Base-by-base conservation (phyloP, 2,888 invertebrate species). In the Sarcophaga caerulescens region DNA sequence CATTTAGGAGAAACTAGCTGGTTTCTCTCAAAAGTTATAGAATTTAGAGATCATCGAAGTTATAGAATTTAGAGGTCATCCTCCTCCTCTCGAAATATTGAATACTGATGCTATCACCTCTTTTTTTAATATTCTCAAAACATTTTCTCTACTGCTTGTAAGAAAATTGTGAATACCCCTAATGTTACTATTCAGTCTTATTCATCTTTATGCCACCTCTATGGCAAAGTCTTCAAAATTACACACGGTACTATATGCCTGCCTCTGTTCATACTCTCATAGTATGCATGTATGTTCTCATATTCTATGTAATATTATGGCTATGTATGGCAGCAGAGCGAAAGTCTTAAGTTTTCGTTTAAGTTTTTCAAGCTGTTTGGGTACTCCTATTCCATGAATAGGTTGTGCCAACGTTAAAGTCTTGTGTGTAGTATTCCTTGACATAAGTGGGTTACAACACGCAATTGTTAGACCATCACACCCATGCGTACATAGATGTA, bases 391-490 rank as follows among this genome's bases (percentile, higher is more conserved):
- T 57, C 35, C 70, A 57, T 57, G 63, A 14, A 23, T 65, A 52
- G 44, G 10, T 35, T 71, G 23, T 14, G 66, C 52, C 35, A 35
- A 35, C 35, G 35, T 35, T 35, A 35, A 35, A 35, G 8, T 35
- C 35, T 35, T 35, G 8, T 35, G 35, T 35, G 12, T 25, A 57
- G 19, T 79, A 71, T 57, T 65, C 45, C 57, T 60, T 81, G 57
- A 59, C 83, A 83, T 83, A 85, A 85, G 65, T 83, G 70, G 83
- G 80, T 83, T 78, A 81, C 52, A 74, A 35, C 78, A 75, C 35
- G 35, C 35, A 35, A 35, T 35, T 35, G 8, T 35, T 35, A 35
- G 35, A 35, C 35, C 35, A 35, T 35, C 35, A 35, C 35, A 35
- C 10, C 2, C 10, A 35, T 35, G 8, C 69, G 78, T 62, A 25